Conservation (phyloP, 2,888 invertebrate genomes). For the Apeira syringaria region DNA sequence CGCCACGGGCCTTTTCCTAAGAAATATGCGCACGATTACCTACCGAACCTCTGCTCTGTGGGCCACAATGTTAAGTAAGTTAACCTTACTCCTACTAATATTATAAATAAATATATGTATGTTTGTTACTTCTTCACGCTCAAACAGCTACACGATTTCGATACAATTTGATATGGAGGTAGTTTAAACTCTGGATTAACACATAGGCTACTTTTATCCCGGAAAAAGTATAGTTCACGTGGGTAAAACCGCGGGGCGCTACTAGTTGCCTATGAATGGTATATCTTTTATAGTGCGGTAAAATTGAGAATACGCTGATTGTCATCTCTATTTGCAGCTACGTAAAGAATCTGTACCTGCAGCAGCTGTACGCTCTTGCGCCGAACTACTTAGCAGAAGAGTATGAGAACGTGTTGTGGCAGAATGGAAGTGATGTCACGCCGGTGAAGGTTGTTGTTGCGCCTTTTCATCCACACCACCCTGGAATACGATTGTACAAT, state of each 20-base stretch:
- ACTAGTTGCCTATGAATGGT: too few relatives aligned
- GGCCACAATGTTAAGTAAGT: slow-evolving; percentile 85
- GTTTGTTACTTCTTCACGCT: background rate
- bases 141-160: too few relatives aligned
- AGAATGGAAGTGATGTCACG: slow-evolving; percentile 88
- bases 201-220: too few relatives aligned
- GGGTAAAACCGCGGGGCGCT: too few relatives aligned
- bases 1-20: slow-evolving; percentile 90
- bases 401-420: slow-evolving; percentile 85
- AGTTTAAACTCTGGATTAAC: too few relatives aligned
- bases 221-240: too few relatives aligned
- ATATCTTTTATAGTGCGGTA: too few relatives aligned
- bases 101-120: background rate
- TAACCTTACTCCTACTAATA: too few relatives aligned
- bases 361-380: slow-evolving; percentile 90
- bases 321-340: too few relatives aligned
- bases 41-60: slow-evolving; percentile 65
- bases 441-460: slow-evolving; percentile 84
- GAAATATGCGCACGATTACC: slow-evolving; percentile 88
- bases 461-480: slow-evolving; percentile 85
- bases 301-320: too few relatives aligned
- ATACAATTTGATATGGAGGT: too few relatives aligned
- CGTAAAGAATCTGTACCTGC: slow-evolving; percentile 91
- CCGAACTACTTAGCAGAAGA: slow-evolving; percentile 92
- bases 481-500: slow-evolving; percentile 87